phyloP scores from a whole-genome alignment of 37 sponge, comb jelly and placozoan genomes.

The Dysidea cf. avara region DNA sequence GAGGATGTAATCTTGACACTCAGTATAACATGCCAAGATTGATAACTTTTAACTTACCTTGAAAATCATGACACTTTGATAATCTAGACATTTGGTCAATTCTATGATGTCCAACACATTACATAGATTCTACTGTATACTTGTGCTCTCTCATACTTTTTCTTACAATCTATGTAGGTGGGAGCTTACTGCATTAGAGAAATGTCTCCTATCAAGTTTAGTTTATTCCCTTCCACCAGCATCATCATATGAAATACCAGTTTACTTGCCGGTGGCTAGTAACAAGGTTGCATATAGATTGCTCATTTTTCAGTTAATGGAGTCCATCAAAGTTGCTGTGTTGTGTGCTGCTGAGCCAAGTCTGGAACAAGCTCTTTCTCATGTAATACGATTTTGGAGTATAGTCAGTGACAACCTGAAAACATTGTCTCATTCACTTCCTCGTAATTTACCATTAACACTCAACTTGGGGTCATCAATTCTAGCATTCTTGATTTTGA shows the following conservation, averaged over 20 bases:
- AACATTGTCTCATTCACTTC: constrained; percentile 3
- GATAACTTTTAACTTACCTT: too few relatives aligned
- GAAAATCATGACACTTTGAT: too few relatives aligned
- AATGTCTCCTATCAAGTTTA: constrained; percentile 46
- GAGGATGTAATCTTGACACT: too few relatives aligned
- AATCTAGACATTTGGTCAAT: too few relatives aligned
- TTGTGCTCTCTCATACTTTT: too few relatives aligned
- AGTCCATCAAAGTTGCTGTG: constrained; percentile 25
- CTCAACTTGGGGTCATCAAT: constrained; percentile 29
- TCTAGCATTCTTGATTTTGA: constrained; percentile 44
- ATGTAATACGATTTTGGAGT: constrained; percentile 31
- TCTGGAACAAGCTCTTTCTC: constrained; percentile 7
- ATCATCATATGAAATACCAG: constrained; percentile 54
- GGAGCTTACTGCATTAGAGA: constrained; percentile 48
- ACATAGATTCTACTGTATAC: too few relatives aligned
- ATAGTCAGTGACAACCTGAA: constrained; percentile 8
- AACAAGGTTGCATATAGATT: constrained; percentile 59
- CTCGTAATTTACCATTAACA: constrained; percentile 14
- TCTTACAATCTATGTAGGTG: too few relatives aligned
- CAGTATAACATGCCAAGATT: too few relatives aligned
- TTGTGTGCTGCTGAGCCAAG: constrained; percentile 57
- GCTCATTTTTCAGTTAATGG: constrained; percentile 46
- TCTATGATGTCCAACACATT: too few relatives aligned
- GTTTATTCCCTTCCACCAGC: constrained; percentile 43
- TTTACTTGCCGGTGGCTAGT: constrained; percentile 68